Percentiles rank a stretch among this genome's conserved stretches.
These are phyloP conservation scores for Anarsia innoxiella DNA, from an alignment of 2,888 invertebrate species.

Conservation along the genomic window DNA sequence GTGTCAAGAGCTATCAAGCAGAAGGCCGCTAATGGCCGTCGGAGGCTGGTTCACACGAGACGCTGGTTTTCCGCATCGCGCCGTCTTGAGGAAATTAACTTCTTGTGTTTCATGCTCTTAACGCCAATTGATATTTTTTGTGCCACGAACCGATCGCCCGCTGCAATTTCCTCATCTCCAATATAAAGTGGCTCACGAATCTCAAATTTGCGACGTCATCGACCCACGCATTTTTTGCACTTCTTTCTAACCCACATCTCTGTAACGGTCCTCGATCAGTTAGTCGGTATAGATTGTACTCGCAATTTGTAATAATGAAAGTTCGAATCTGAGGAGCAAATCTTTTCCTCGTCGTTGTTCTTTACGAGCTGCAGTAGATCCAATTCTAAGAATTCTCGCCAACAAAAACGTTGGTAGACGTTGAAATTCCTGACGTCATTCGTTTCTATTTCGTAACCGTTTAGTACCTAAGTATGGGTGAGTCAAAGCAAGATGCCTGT, in stretches of 20 bases:
- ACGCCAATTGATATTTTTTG: constrained; percentile 57
- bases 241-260: constrained; percentile 32
- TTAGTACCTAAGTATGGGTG: too few species aligned
- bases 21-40: constrained; percentile 23
- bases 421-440: too few species aligned
- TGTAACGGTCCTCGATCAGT: constrained; percentile 32
- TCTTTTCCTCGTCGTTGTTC: too few species aligned
- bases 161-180: constrained; percentile 39
- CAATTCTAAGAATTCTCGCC: too few species aligned
- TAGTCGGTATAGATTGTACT: constrained; percentile 9
- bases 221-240: constrained; percentile 25
- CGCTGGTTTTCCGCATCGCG: constrained; percentile 41
- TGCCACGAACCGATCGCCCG: constrained; percentile 37
- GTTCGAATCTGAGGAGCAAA: too few species aligned
- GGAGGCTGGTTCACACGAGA: constrained; percentile 36
- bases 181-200: constrained; percentile 7
- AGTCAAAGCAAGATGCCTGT: too few species aligned
- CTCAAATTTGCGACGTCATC: constrained; percentile 25
- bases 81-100: constrained; percentile 64
- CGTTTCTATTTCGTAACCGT: too few species aligned
- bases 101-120: constrained; percentile 51
- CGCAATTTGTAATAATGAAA: too few species aligned
- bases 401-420: too few species aligned
- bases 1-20: constrained; percentile 17
- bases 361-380: too few species aligned